These are phyloP conservation scores for Drosophila birchii DNA, from an alignment of 2,888 invertebrate species.

Conservation along the genomic window DNA sequence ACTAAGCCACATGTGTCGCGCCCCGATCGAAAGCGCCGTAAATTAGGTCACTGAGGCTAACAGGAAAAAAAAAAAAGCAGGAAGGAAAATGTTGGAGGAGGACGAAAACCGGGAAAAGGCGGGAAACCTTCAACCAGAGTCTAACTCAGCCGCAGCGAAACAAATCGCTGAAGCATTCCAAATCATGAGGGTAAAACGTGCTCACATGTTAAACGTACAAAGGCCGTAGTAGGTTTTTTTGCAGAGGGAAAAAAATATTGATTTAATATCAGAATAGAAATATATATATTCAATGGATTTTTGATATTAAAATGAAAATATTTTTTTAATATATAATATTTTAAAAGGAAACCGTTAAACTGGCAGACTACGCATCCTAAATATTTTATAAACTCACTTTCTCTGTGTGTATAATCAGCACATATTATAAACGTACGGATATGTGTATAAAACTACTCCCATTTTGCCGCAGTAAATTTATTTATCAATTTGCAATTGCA, in stretches of 20 bases:
- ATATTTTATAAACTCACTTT: neutral
- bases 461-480: slow-evolving; percentile 60
- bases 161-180: slow-evolving; percentile 68
- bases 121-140: slow-evolving; percentile 34
- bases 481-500: slow-evolving; percentile 78
- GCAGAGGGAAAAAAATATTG: slow-evolving; percentile 1
- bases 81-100: slow-evolving; percentile 13
- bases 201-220: slow-evolving; percentile 24
- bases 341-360: too few relatives aligned
- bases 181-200: slow-evolving; percentile 57
- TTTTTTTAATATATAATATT: neutral
- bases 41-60: slow-evolving; percentile 68
- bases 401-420: slow-evolving; percentile 1
- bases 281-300: neutral
- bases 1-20: slow-evolving; percentile 62
- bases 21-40: slow-evolving; percentile 71
- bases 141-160: slow-evolving; percentile 53
- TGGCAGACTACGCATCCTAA: neutral
- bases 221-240: slow-evolving; percentile 21
- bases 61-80: neutral
- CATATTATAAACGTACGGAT: slow-evolving; percentile 4
- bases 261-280: neutral
- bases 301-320: too few relatives aligned
- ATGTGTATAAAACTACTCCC: slow-evolving; percentile 28
- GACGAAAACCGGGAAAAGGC: slow-evolving; percentile 19